Base-by-base conservation (phyloP, 2,888 invertebrate species). In the Scaptomyza parva region DNA sequence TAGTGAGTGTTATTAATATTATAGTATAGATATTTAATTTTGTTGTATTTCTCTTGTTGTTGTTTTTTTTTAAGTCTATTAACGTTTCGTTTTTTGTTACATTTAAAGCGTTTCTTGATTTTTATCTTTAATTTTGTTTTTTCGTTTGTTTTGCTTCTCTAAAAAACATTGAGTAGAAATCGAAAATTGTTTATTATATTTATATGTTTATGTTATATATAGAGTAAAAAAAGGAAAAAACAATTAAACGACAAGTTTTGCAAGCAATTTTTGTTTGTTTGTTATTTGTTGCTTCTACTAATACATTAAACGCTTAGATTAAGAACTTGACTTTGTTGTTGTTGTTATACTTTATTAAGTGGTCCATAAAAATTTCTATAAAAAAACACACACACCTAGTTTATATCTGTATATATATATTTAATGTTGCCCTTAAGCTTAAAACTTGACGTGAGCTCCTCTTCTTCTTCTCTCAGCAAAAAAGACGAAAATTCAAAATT, bases 31-130 rank as follows among this genome's bases (percentile, higher is more conserved):
- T 44, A 45, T 28, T 18, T 0, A 18, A 12, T 7, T 17, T 44
- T 43, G 6, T 20, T 43, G 11, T 7, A 24, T 69, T 26, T 55
- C 40, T 62, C 52, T 67, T 53, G 12, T 60, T 68, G 44, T 24
- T 30, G 28, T 47, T 39, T 45, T 24, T 60, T 22, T 76, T 73
- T 75, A 81, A 84, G 84, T 84, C 84, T 84, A 86, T 84, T 72
- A 86, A 84, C 86, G 81, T 84, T 86, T 81, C 86, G 84, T 78
- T 84, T 84, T 86, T 86, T 86, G 80, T 83, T 83, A 84, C 84
- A 84, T 84, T 86, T 84, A 84, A 84, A 84, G 84, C 84, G 86
- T 76, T 76, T 78, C 70, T 65, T 73, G 72, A 73, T 78, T 71
- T 58, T 33, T 33, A 3, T n/a, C 6, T 75, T 55, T 53, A 14